phyloP scores from a whole-genome alignment of 2,797 vertebrate species.

The Molossus molossus region DNA sequence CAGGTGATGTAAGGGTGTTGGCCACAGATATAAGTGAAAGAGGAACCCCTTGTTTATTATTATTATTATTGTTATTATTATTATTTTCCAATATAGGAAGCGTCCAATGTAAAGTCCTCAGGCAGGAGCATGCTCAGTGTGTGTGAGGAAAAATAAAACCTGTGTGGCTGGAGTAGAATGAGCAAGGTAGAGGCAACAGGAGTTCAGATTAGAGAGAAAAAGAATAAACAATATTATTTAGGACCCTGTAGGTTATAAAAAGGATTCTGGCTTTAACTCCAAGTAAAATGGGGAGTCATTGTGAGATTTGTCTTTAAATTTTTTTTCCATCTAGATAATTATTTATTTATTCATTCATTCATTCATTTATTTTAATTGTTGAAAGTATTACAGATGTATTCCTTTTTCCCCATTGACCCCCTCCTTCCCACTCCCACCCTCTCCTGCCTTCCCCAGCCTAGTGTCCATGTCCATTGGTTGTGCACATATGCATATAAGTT shows the following conservation, averaged over 20 bases:
- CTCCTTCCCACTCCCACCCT: no score
- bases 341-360: no score
- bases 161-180: background rate
- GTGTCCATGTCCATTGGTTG: no score
- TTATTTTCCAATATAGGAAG: slow-evolving; percentile 9
- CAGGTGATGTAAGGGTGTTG: background rate
- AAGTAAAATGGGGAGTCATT: background rate
- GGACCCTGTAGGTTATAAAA: background rate
- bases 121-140: background rate
- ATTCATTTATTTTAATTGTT: no score
- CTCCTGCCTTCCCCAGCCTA: no score
- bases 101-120: background rate
- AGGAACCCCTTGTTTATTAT: background rate
- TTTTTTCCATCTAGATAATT: no score
- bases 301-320: background rate
- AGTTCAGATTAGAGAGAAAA: background rate
- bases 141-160: background rate
- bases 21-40: background rate
- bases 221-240: background rate
- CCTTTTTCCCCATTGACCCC: no score
- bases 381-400: no score
- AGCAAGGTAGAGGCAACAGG: background rate
- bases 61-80: background rate
- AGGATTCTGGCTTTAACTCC: background rate
- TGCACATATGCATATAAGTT: no score